phyloP scores from a whole-genome alignment of 2,113 vertebrate species.

The Pomatorhinus ruficollis region DNA sequence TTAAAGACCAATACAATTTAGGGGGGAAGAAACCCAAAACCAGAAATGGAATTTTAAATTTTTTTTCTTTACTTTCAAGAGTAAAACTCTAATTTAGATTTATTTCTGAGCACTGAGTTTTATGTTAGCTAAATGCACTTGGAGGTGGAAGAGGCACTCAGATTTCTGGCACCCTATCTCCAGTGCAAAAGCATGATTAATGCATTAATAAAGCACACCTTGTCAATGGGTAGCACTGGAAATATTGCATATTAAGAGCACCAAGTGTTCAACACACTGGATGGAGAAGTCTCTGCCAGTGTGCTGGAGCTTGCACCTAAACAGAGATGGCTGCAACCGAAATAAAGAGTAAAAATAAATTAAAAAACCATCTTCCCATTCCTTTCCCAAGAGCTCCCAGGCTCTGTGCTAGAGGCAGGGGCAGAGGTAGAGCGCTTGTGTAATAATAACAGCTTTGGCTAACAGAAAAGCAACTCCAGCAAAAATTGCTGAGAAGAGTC shows the following conservation, averaged over 20 bases:
- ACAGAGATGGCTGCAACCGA: not conserved
- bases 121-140: not conserved
- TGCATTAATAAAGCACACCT: constrained; percentile 32
- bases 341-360: not conserved
- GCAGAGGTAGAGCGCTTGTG: not conserved
- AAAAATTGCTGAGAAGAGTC: constrained; percentile 26
- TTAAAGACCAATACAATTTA: not conserved
- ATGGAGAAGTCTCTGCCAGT: not conserved
- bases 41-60: not conserved
- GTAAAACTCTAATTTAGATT: not conserved
- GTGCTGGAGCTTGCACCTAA: not conserved
- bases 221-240: not conserved
- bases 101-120: not conserved
- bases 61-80: not conserved
- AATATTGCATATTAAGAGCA: not conserved
- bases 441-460: not conserved
- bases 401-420: not conserved
- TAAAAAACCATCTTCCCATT: not conserved
- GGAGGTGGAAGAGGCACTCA: not conserved
- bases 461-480: constrained; percentile 15
- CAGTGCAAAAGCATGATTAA: constrained; percentile 21
- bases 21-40: not conserved
- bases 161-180: not conserved
- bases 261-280: not conserved
- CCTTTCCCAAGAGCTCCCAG: not conserved